Percentiles rank a stretch among this genome's conserved stretches.
These are phyloP conservation scores for Pocillopora verrucosa DNA, from an alignment of 64 coral and sea anemone species.

Conservation along the genomic window DNA sequence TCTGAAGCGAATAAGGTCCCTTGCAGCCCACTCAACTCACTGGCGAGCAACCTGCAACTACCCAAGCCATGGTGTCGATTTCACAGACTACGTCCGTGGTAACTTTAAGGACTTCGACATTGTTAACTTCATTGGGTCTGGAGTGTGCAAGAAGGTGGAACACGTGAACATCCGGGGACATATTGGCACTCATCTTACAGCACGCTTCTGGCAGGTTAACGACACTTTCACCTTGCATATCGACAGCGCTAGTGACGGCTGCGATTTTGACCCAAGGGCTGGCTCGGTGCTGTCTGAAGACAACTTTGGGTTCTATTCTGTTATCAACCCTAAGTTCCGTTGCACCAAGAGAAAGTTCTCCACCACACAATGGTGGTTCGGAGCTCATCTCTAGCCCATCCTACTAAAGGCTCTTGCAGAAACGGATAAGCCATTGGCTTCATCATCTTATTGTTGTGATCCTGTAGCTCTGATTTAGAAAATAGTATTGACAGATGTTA, in stretches of 20 bases:
- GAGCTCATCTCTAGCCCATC: background rate
- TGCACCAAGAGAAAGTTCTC: background rate
- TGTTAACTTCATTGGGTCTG: background rate
- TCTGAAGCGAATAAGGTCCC: slow-evolving; percentile 2
- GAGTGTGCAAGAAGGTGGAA: background rate
- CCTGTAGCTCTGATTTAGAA: no score
- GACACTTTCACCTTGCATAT: background rate
- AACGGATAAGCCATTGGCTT: no score
- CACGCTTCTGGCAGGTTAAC: background rate
- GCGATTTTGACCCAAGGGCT: background rate
- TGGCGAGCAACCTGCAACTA: slow-evolving; percentile 32
- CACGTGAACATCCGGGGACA: slow-evolving; percentile 21
- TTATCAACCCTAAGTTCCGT: slow-evolving; percentile 2
- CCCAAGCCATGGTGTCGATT: background rate
- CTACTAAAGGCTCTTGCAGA: no score
- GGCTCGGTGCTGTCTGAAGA: slow-evolving; percentile 11
- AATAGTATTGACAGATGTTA: no score
- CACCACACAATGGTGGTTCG: slow-evolving; percentile 14
- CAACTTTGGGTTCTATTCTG: slow-evolving; percentile 31
- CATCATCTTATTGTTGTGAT: no score
- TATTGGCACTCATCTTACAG: background rate
- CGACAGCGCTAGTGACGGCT: background rate
- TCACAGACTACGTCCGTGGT: slow-evolving; percentile 20
- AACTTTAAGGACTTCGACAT: slow-evolving; percentile 5
- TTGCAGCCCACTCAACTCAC: slow-evolving; percentile 4